A percentile compares a stretch with the other conserved stretches of the same genome.
phyloP scores from a whole-genome alignment of 64 coral and sea anemone genomes.

The Orbicella faveolata region DNA sequence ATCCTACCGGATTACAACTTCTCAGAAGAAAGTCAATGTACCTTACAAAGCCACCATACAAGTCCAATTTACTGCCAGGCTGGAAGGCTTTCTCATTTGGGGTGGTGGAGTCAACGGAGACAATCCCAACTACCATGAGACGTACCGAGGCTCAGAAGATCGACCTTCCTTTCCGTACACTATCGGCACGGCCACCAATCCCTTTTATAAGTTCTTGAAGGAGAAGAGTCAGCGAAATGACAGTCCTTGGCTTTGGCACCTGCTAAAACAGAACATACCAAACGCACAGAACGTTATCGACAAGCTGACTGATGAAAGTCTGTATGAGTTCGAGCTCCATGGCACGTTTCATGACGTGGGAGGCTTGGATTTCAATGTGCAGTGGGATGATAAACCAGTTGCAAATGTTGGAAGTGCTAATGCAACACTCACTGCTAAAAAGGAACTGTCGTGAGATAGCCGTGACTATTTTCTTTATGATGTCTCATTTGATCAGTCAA shows the following conservation, averaged over 20 bases:
- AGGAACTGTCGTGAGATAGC: background rate
- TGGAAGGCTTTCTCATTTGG: slow-evolving; percentile 72
- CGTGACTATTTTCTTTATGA: background rate
- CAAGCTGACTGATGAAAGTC: slow-evolving; percentile 17
- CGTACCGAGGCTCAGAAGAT: background rate
- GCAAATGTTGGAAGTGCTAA: background rate
- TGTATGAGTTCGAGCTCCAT: slow-evolving; percentile 63
- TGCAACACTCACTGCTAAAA: background rate
- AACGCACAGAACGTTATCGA: slow-evolving; percentile 13
- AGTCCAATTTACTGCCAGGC: slow-evolving; percentile 56
- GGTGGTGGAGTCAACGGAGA: slow-evolving; percentile 61
- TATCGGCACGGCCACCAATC: slow-evolving; percentile 21
- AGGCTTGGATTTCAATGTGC: slow-evolving; percentile 28
- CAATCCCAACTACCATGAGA: slow-evolving; percentile 57
- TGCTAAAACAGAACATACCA: slow-evolving; percentile 30
- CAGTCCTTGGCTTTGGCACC: slow-evolving; percentile 62
- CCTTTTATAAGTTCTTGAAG: slow-evolving; percentile 59
- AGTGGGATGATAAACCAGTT: slow-evolving; percentile 22
- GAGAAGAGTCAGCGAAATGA: slow-evolving; percentile 33
- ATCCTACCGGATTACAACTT: slow-evolving; percentile 24
- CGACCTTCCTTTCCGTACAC: slow-evolving; percentile 37
- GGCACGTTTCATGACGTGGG: slow-evolving; percentile 65
- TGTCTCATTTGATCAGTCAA: background rate
- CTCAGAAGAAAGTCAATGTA: slow-evolving; percentile 17
- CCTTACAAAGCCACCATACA: slow-evolving; percentile 67